Evolutionary conservation across 2,797 vertebrate genomes (phyloP).

Genomic region (Podarcis lilfordi): DNA sequence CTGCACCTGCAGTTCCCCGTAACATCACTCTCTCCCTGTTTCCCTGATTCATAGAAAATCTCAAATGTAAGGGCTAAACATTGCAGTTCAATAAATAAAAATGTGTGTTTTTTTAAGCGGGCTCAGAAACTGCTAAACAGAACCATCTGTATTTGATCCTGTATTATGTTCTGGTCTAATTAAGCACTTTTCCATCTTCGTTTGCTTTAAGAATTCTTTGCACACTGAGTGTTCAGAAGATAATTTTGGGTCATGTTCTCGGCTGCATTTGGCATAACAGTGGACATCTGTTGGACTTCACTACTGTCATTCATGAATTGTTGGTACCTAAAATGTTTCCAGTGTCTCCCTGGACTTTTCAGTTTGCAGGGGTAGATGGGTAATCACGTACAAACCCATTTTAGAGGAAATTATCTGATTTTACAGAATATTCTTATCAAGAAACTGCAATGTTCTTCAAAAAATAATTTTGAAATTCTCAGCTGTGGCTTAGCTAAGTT

Average conservation of each 20-base stretch:
- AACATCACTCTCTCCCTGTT: neutral
- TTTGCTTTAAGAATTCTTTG: neutral
- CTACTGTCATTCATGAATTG: neutral
- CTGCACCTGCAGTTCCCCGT: neutral
- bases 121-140: neutral
- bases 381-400: neutral
- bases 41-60: neutral
- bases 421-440: neutral
- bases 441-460: neutral
- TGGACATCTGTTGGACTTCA: neutral
- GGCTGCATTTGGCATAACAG: neutral
- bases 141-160: neutral
- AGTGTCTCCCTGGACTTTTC: neutral
- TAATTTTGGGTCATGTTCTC: neutral
- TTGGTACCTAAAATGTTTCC: neutral
- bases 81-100: neutral
- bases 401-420: neutral
- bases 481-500: neutral
- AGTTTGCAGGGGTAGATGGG: neutral
- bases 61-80: neutral
- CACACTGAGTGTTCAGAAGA: neutral
- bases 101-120: accelerated
- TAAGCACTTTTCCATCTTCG: neutral
- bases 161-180: no score
- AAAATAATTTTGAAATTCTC: neutral